These are phyloP conservation scores for Brachystomella parvula DNA, from an alignment of 1,140 invertebrate species.

Conservation along the genomic window DNA sequence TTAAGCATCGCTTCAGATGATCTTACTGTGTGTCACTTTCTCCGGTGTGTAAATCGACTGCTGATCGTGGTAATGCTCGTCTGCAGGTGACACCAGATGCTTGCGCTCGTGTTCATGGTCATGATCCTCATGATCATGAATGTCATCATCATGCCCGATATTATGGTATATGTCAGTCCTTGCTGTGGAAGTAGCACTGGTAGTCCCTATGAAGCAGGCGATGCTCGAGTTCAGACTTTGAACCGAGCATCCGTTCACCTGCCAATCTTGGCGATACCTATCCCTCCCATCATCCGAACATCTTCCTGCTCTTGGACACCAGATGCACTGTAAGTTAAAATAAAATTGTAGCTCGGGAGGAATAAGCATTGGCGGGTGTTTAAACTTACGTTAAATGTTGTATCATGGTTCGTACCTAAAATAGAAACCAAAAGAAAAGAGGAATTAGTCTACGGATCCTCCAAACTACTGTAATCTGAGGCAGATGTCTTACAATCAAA, in stretches of 20 bases:
- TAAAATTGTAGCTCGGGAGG: not conserved
- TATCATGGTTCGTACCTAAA: slow-evolving; percentile 40
- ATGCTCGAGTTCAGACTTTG: not conserved
- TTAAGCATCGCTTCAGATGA: not conserved
- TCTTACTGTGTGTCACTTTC: not conserved
- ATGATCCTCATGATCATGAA: slow-evolving; percentile 13
- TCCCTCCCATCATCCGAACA: slow-evolving; percentile 87
- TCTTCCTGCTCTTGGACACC: slow-evolving; percentile 70
- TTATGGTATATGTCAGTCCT: not conserved
- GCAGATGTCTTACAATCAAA: too few species aligned
- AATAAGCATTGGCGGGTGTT: not conserved
- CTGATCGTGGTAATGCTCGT: not conserved
- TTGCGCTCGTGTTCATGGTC: not conserved
- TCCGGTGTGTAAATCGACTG: slow-evolving; percentile 10
- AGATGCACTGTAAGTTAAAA: slow-evolving; percentile 57
- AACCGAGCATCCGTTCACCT: slow-evolving; percentile 59
- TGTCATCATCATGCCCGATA: slow-evolving; percentile 11
- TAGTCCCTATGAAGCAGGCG: not conserved
- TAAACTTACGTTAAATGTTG: slow-evolving; percentile 37
- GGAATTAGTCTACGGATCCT: too few species aligned
- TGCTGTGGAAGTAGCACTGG: slow-evolving; percentile 1
- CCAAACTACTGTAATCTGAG: too few species aligned
- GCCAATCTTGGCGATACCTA: slow-evolving; percentile 80
- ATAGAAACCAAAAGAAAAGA: too few species aligned
- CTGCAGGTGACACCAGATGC: not conserved